Conservation (phyloP, 1,140 invertebrate genomes). For the Branchinecta lindahli region DNA sequence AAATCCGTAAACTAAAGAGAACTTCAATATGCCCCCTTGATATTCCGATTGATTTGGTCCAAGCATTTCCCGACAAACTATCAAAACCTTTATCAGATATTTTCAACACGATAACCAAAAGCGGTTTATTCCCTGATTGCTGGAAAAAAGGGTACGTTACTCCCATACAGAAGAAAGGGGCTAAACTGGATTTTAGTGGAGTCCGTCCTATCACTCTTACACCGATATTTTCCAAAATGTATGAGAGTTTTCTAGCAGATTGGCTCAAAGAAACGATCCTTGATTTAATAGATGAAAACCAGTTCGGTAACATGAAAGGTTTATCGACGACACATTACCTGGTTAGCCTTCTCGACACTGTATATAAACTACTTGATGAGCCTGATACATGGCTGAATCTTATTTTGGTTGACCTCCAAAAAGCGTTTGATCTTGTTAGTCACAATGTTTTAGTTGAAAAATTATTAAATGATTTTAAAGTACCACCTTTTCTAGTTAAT, state of each 20-base stretch:
- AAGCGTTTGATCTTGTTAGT: not conserved
- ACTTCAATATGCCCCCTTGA: not conserved
- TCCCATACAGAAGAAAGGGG: not conserved
- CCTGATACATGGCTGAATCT: not conserved
- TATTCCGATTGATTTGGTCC: not conserved
- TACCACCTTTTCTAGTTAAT: not conserved
- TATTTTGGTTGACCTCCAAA: not conserved
- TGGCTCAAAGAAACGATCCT: not conserved
- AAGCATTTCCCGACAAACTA: not conserved
- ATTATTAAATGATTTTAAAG: not conserved
- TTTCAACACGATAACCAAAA: not conserved
- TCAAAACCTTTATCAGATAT: not conserved
- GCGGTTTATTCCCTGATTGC: not conserved
- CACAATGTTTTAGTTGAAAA: not conserved
- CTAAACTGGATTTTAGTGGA: not conserved
- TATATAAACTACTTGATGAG: not conserved
- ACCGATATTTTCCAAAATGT: not conserved
- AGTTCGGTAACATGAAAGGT: not conserved
- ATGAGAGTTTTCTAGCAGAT: not conserved
- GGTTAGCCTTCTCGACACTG: not conserved
- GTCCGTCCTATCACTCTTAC: not conserved
- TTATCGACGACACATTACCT: not conserved
- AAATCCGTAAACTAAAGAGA: not conserved
- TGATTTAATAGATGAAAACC: not conserved
- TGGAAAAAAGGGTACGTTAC: conserved; percentile 6